Conservation (phyloP, 2,888 invertebrate genomes). For the Hermaeophaga mercurialis region DNA sequence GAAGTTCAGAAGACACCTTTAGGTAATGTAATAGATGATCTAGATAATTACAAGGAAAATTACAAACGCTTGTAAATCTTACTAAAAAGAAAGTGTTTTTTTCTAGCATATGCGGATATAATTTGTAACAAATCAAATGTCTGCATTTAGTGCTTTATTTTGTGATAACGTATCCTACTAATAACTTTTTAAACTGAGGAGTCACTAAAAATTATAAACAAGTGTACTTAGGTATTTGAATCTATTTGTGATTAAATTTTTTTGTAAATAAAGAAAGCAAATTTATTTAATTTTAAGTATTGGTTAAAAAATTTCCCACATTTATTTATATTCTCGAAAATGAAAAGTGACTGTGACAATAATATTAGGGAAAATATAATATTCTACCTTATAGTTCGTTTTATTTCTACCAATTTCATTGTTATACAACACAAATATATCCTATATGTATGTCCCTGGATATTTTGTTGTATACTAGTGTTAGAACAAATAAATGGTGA, state of each 20-base stretch:
- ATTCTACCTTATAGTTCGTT: constrained; percentile 17
- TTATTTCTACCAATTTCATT: background rate
- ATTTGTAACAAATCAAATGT: background rate
- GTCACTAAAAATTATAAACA: constrained; percentile 1
- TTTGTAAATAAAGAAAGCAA: background rate
- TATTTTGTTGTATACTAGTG: no score
- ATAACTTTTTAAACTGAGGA: background rate
- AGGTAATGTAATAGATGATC: no score
- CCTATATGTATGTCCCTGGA: no score
- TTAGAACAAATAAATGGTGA: no score
- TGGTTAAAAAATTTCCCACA: background rate
- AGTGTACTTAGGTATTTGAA: constrained; percentile 2
- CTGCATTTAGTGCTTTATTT: constrained; percentile 7
- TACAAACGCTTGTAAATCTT: background rate
- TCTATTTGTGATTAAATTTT: background rate
- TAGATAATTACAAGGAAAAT: no score
- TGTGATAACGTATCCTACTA: constrained; percentile 2
- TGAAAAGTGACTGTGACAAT: constrained; percentile 57
- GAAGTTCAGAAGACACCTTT: no score
- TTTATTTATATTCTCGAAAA: constrained; percentile 16
- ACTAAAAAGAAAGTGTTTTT: background rate
- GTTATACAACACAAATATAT: no score
- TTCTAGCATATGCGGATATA: background rate
- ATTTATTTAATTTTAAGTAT: background rate
- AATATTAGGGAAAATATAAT: constrained; percentile 53